Evolutionary conservation across 2,888 invertebrate genomes (phyloP).

Genomic region (Andricus curvator): DNA sequence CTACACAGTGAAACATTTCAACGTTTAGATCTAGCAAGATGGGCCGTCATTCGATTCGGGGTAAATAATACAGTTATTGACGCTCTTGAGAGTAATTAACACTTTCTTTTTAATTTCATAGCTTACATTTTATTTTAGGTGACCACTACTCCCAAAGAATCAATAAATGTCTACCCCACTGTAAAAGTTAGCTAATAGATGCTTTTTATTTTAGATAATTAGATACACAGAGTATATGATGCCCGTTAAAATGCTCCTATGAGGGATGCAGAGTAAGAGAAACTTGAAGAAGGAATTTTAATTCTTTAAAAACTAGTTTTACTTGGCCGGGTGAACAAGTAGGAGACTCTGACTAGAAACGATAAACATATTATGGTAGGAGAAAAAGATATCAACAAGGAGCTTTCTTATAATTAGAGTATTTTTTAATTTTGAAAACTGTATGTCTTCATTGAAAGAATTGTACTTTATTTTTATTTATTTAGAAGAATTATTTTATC

Average conservation of each 20-base stretch:
- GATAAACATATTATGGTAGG: too few species aligned
- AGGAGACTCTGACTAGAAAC: constrained; percentile 47
- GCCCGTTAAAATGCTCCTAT: constrained; percentile 36
- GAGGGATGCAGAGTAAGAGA: constrained; percentile 37
- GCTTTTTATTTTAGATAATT: constrained; percentile 39
- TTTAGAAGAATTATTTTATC: background rate
- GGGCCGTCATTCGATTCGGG: background rate
- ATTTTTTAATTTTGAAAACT: too few species aligned
- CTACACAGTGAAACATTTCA: constrained; percentile 32
- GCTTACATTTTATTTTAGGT: background rate
- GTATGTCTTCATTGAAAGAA: too few species aligned
- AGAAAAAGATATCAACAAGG: too few species aligned
- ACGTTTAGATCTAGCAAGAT: constrained; percentile 22
- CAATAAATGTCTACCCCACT: constrained; percentile 5
- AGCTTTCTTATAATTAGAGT: too few species aligned
- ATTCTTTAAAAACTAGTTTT: constrained; percentile 27
- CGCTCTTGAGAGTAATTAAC: background rate
- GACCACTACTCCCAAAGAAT: constrained; percentile 10
- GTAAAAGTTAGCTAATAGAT: constrained; percentile 24
- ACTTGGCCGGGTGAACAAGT: constrained; percentile 55
- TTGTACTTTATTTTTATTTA: too few species aligned
- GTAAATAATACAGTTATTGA: constrained; percentile 22
- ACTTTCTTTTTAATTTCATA: background rate
- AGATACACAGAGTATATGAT: constrained; percentile 40
- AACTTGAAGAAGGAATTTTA: constrained; percentile 23